A percentile compares a stretch with the other conserved stretches of the same genome.
Conservation (phyloP, 2,797 vertebrate species). For the Decapterus maruadsi region DNA sequence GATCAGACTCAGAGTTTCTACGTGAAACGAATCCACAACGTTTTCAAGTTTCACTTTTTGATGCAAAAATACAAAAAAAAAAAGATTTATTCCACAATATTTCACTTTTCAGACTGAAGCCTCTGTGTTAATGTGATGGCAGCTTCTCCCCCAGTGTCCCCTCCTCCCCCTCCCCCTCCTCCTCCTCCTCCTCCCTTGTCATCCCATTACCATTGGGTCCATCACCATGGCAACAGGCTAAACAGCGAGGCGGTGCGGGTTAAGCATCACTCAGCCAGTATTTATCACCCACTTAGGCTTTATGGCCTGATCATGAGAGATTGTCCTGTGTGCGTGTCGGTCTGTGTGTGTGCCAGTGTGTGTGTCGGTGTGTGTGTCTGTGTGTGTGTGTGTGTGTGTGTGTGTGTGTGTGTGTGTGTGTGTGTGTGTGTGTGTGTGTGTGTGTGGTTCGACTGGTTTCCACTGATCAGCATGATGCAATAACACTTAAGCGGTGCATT, state of each 20-base stretch:
- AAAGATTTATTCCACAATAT: too few species aligned
- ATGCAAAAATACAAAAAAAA: too few species aligned
- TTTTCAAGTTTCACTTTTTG: too few species aligned
- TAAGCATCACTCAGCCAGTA: slow-evolving; percentile 67
- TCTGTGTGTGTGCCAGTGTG: not conserved
- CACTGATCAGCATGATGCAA: not conserved
- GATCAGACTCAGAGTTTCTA: too few species aligned
- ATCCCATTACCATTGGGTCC: not conserved
- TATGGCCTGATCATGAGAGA: slow-evolving; percentile 67
- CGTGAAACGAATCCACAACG: too few species aligned
- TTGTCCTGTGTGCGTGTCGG: slow-evolving; percentile 31
- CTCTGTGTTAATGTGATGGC: too few species aligned
- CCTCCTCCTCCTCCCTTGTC: not conserved
- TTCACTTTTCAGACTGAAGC: too few species aligned
- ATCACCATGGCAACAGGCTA: slow-evolving; percentile 69
- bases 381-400: not conserved
- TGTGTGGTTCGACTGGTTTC: not conserved
- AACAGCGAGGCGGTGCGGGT: slow-evolving; percentile 58
- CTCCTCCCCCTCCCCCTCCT: not conserved
- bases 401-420: slow-evolving; percentile 10
- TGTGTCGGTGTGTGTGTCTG: slow-evolving; percentile 15
- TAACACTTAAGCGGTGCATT: not conserved
- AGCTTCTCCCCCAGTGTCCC: slow-evolving; percentile 1
- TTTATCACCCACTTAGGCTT: slow-evolving; percentile 75
- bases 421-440: not conserved